Base-by-base conservation (phyloP, 2,888 invertebrate genomes). In the Lasioglossum pauxillum region DNA sequence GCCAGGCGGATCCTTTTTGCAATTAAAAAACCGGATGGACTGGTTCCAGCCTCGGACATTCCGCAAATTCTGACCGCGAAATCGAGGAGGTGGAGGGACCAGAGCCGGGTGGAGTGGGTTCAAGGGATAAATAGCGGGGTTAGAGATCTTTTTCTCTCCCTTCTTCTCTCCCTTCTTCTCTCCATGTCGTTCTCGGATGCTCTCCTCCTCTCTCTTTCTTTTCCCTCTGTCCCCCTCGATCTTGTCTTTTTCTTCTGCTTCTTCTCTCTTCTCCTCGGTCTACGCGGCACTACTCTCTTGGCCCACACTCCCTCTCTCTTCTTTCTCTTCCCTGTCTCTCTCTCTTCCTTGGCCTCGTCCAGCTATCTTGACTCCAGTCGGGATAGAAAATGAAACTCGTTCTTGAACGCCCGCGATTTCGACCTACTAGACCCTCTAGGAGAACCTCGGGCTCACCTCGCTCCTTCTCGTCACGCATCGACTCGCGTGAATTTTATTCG, bases 11-110 rank as follows among this genome's bases (percentile, higher is more conserved):
- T 93, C 94, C 93, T 94, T 94, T 94, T 94, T 93, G 94, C 95
- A 95, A 95, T 95, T 95, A 95, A 94, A 94, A 95, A 95, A 95
- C 95, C 95, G 94, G 95, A 92, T 90, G 90, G 92, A 95, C 95
- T 93, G 94, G 95, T 95, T 94, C 92, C 93, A 92, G 94, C 93
- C 93, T 91, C 93, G 93, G 92, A 93, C 95, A 95, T 95, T 95
- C 95, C 95, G 93, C 94, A 94, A 95, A 95, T 95, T 95, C 94
- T 95, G 93, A 89, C 90, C 92, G 91, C 93, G 92, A 94, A 94
- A 94, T 94, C 94, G 92, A 94, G 92, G 89, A 83, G 87, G 83
- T 88, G 89, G 88, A 90, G 91, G 86, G 80, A 77, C 75, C 79
- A 23, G 49, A 53, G 53, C 76, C 82, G 44, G 84, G 71, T 73